A percentile compares a stretch with the other conserved stretches of the same genome.
phyloP scores from a whole-genome alignment of 2,113 vertebrate genomes.

The Platysteira castanea region DNA sequence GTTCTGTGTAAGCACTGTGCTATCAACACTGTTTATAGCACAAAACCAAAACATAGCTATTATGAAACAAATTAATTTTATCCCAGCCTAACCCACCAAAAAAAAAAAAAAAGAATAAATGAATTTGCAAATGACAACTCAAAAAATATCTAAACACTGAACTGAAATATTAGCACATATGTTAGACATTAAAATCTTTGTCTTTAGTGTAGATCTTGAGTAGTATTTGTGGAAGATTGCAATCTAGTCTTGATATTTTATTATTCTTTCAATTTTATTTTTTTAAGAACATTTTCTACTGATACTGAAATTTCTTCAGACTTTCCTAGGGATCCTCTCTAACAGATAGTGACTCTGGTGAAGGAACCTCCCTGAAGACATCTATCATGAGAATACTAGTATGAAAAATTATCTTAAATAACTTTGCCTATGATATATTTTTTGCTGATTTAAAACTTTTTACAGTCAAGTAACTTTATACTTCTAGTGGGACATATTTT shows the following conservation, averaged over 20 bases:
- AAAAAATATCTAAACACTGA: neutral
- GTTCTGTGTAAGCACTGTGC: too few relatives aligned
- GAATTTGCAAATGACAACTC: neutral
- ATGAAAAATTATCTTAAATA: neutral
- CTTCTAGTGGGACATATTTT: neutral
- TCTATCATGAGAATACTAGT: neutral
- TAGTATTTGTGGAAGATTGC: neutral
- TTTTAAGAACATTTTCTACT: neutral
- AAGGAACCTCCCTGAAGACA: neutral
- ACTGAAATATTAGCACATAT: neutral
- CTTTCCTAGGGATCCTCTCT: neutral
- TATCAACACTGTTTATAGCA: too few relatives aligned
- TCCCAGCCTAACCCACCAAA: neutral
- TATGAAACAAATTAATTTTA: neutral
- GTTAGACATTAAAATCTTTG: neutral
- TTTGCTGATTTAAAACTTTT: neutral
- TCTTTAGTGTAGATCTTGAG: neutral
- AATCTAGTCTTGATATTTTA: neutral
- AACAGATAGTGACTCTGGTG: neutral
- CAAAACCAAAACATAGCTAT: neutral
- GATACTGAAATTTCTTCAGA: neutral
- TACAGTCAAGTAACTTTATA: neutral
- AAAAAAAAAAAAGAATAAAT: neutral
- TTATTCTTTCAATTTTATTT: neutral
- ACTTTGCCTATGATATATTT: neutral